These are phyloP conservation scores for Sphaerophoria rueppellii DNA, from an alignment of 2,888 invertebrate species.

Conservation along the genomic window DNA sequence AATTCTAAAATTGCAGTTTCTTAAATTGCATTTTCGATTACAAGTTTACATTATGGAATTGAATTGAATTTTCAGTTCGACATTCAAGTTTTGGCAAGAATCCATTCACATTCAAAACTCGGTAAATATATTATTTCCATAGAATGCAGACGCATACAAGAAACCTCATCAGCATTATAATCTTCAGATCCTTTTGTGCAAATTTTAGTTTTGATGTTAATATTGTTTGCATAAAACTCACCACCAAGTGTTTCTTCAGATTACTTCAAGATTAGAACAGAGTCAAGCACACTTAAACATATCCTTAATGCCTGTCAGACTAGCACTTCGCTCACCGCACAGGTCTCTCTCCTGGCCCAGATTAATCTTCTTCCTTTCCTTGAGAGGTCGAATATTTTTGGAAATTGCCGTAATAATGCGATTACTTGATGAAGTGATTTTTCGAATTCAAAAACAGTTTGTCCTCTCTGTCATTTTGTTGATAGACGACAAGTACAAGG, in stretches of 20 bases:
- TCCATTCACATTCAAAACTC: conserved; percentile 56
- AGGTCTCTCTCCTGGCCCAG: conserved; percentile 52
- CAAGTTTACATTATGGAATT: conserved; percentile 63
- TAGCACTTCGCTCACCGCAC: no score
- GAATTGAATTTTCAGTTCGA: conserved; percentile 62
- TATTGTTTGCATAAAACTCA: conserved; percentile 59
- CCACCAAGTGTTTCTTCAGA: conserved; percentile 17
- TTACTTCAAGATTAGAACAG: neutral
- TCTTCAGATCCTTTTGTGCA: conserved; percentile 47
- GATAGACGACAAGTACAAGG: neutral
- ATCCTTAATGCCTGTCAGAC: neutral
- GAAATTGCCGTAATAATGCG: conserved; percentile 57
- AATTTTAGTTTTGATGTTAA: conserved; percentile 57
- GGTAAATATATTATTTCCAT: conserved; percentile 50
- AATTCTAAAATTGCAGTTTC: conserved; percentile 25
- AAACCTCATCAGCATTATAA: neutral
- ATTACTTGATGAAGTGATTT: conserved; percentile 64
- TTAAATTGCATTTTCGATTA: conserved; percentile 64
- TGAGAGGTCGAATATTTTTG: conserved; percentile 25
- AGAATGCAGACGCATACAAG: conserved; percentile 38
- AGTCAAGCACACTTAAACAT: conserved; percentile 51
- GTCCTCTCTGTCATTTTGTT: conserved; percentile 14
- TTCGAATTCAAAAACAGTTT: conserved; percentile 38
- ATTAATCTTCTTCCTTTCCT: conserved; percentile 36
- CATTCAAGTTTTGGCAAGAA: conserved; percentile 53